phyloP scores from a whole-genome alignment of 2,888 invertebrate genomes.

The Luffia ferchaultella region DNA sequence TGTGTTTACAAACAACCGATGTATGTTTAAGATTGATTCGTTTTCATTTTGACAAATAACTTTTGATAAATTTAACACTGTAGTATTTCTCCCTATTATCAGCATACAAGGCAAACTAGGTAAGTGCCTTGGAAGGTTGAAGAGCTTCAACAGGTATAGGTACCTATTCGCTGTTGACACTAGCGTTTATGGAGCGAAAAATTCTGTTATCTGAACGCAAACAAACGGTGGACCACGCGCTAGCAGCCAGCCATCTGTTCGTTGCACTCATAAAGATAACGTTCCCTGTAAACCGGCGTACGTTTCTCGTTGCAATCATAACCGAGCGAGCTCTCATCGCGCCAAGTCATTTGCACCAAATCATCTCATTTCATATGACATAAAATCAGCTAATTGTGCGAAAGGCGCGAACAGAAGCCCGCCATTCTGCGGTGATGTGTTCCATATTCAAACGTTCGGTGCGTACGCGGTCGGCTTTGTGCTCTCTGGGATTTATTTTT shows the following conservation, averaged over 20 bases:
- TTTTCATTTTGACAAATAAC: neutral
- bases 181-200: neutral
- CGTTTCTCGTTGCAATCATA: neutral
- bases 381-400: neutral
- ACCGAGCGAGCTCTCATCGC: neutral
- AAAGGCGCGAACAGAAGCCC: neutral
- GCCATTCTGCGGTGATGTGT: conserved; percentile 61
- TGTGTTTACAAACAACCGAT: conserved; percentile 47
- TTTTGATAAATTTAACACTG: too few relatives aligned
- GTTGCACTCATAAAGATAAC: conserved; percentile 65
- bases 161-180: neutral
- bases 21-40: neutral
- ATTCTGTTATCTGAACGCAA: conserved; percentile 50
- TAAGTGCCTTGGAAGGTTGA: neutral
- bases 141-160: neutral
- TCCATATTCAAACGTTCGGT: conserved; percentile 62
- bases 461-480: conserved; percentile 42
- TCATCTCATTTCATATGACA: neutral
- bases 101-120: neutral
- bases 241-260: conserved; percentile 47
- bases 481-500: conserved; percentile 63
- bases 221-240: conserved; percentile 45
- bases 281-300: conserved; percentile 28
- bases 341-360: neutral
- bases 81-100: too few relatives aligned